These are phyloP conservation scores for Ceuthmochares aereus DNA, from an alignment of 2,113 vertebrate species.

Conservation along the genomic window DNA sequence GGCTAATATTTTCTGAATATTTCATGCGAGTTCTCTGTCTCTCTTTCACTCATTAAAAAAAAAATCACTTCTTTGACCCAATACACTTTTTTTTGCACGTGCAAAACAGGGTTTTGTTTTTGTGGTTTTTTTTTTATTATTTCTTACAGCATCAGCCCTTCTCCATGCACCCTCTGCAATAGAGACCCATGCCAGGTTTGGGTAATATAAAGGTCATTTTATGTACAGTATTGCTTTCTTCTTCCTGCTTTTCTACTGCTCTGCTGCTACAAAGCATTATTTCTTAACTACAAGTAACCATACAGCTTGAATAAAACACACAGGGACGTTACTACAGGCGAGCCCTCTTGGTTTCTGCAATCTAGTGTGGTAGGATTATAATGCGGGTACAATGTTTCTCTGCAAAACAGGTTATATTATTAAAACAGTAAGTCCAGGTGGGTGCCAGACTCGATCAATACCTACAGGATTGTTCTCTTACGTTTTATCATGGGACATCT, in stretches of 20 bases:
- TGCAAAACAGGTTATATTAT: slow-evolving; percentile 79
- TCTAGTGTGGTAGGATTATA: slow-evolving; percentile 78
- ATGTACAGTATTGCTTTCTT: slow-evolving; percentile 89
- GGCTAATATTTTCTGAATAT: slow-evolving; percentile 82
- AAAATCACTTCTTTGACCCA: slow-evolving; percentile 81
- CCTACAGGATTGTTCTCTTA: slow-evolving; percentile 80
- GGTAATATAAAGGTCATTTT: slow-evolving; percentile 81
- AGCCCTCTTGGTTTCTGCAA: slow-evolving; percentile 80
- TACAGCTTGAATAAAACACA: slow-evolving; percentile 81
- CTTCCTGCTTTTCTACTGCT: slow-evolving; percentile 84
- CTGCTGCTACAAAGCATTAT: slow-evolving; percentile 84
- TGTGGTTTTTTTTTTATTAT: slow-evolving; percentile 51
- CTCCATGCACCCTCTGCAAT: slow-evolving; percentile 82
- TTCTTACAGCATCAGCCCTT: slow-evolving; percentile 81
- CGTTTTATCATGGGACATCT: slow-evolving; percentile 78
- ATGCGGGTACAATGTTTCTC: slow-evolving; percentile 76
- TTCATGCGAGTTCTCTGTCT: slow-evolving; percentile 82
- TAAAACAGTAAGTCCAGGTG: slow-evolving; percentile 86
- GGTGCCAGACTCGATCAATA: slow-evolving; percentile 88
- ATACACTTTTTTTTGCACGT: slow-evolving; percentile 78
- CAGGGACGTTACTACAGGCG: slow-evolving; percentile 77
- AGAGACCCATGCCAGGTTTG: slow-evolving; percentile 83
- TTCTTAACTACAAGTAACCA: slow-evolving; percentile 78
- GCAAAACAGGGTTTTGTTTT: slow-evolving; percentile 78
- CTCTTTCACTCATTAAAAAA: slow-evolving; percentile 72